Conservation (phyloP, 1,140 invertebrate genomes). For the Zaprionus taronus region DNA sequence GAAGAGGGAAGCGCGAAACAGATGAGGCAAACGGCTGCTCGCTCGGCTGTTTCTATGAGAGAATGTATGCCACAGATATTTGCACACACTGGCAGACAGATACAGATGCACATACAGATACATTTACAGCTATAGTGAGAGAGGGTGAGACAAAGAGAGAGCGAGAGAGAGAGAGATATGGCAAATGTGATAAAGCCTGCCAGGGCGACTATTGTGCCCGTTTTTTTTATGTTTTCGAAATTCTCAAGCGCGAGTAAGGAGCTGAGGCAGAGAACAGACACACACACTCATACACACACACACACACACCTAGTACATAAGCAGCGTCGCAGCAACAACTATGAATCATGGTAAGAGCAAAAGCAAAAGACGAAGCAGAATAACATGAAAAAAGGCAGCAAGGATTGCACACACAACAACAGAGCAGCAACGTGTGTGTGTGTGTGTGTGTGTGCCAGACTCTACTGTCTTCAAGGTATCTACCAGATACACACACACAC, state of each 20-base stretch:
- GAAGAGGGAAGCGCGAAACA: background rate
- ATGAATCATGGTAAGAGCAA: constrained; percentile 73
- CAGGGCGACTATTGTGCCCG: constrained; percentile 35
- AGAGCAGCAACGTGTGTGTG: background rate
- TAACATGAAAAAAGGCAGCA: constrained; percentile 48
- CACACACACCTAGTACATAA: constrained; percentile 19
- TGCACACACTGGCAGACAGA: constrained; percentile 27
- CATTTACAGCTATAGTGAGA: background rate
- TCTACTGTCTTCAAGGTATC: constrained; percentile 73
- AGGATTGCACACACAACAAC: constrained; percentile 43
- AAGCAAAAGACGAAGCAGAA: constrained; percentile 16
- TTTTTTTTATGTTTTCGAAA: constrained; percentile 15
- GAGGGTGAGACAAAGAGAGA: background rate
- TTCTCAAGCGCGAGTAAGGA: constrained; percentile 25
- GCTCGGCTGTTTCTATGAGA: constrained; percentile 38
- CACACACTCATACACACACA: background rate
- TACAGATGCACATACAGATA: constrained; percentile 7
- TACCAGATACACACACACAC: constrained; percentile 67
- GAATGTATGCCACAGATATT: constrained; percentile 50
- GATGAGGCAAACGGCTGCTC: constrained; percentile 16
- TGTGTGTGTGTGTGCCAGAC: constrained; percentile 28
- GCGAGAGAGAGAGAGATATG: constrained; percentile 9
- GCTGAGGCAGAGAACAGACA: background rate
- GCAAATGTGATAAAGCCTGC: constrained; percentile 33
- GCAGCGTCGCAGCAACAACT: constrained; percentile 48